Evolutionary conservation across 2,797 vertebrate species (phyloP), one percentile per base, ranked within the genome.

Genomic region (Lemur catta): DNA sequence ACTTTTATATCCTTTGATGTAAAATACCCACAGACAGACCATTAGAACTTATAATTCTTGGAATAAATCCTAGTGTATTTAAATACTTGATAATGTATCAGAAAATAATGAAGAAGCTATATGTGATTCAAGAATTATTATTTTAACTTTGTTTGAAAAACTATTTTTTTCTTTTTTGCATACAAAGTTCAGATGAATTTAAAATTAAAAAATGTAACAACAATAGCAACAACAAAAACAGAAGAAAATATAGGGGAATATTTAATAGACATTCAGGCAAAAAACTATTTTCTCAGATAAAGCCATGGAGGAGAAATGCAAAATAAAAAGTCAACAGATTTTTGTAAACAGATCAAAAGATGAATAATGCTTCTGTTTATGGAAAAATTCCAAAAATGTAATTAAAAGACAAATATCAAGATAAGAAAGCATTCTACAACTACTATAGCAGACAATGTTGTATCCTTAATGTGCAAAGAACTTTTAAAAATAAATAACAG

Each of bases 41-140:
- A 94, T 79, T 63, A 90, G 30, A 71, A 80, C 55, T 75, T 94
- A 7, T 88, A 75, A 82, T 81, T 59, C 26, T 74, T 94, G 90
- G 50, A 93, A 94, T 96, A 84, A 94, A 80, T 72, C 43, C 7
- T 80, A 86, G 50, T 88, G 55, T 89, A 93, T 91, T 93, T 91
- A 91, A 89, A 91, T 88, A 76, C 20, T 95, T 92, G 17, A 82
- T 35, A 92, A 61, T 76, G 1, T 12, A 55, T 71, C 38, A 86
- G 71, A 92, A 96, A 86, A 65, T 79, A 93, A 74, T 43, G 30
- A 86, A 82, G 80, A 89, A 92, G 46, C 46, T 84, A 30, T 84
- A 15, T 48, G 7, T n/a, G 8, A 72, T 55, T 90, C 38, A 91
- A 74, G 43, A 94, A 86, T 84, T 92, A 14, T 82, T 74, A n/a